Base-by-base conservation (phyloP, 2,888 invertebrate genomes). In the Netelia melanura region DNA sequence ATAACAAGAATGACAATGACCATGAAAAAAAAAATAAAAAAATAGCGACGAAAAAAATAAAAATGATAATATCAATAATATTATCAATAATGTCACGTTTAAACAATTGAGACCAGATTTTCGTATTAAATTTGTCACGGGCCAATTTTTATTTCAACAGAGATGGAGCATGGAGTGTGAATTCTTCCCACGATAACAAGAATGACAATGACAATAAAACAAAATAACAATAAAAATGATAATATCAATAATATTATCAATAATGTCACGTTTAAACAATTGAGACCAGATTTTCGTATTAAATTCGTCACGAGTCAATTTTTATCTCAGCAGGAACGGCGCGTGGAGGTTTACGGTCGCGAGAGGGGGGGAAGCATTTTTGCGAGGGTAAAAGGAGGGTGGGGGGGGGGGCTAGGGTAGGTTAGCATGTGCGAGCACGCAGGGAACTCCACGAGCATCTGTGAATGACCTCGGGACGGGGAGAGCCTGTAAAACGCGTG, bases 381-480 rank as follows among this genome's bases (percentile, higher is more conserved):
- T 30, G 30, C 5, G 30, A 30, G 30, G 30, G 30, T 5, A 30
- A 30, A 5, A 30, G 30, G 30, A 2, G 30, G 30, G 30, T 1
- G 30, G 5, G 30, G 30, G 25, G 25, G 25, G 25, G 17, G 17
- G 17, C 0, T 0, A 17, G 17, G 17, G 17, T 25, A n/a, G 54
- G 14, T 54, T 54, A n/a, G 54, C 54, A 54, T n/a, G 17, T 54
- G 17, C 54, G 5, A 44, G 56, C 10, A 54, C 21, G 11, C 44
- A 62, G 38, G 54, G 23, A 76, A 67, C 65, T 38, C 54, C 65
- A 10, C 64, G 56, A 58, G 23, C 48, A 65, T 76, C 76, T 43
- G 76, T 67, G 76, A 76, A 76, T 56, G 76, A 76, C 76, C 76
- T 76, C 65, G 76, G 38, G 54, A 56, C 17, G 14, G 23, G 23